These are phyloP conservation scores for Bombycilla garrulus DNA, from an alignment of 2,113 vertebrate genomes.

Conservation along the genomic window DNA sequence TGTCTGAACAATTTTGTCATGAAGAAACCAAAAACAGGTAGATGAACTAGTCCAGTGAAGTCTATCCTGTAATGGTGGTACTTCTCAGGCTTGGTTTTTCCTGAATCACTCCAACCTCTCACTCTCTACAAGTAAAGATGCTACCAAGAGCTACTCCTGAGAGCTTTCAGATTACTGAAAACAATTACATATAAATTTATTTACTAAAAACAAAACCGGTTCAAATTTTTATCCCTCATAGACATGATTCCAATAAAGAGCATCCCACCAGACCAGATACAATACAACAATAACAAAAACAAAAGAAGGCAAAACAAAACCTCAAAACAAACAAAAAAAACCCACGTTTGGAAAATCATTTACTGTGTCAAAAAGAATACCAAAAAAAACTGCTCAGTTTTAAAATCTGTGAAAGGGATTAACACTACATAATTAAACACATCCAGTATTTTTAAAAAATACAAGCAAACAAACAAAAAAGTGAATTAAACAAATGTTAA, in stretches of 20 bases:
- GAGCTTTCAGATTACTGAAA: not conserved
- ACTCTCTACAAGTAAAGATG: not conserved
- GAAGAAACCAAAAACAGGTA: not conserved
- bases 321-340: not conserved
- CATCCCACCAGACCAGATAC: not conserved
- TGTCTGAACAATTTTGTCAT: not conserved
- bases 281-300: not conserved
- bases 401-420: not conserved
- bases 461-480: not conserved
- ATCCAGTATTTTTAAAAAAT: not conserved
- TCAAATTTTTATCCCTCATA: not conserved
- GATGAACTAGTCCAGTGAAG: not conserved
- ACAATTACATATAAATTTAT: not conserved
- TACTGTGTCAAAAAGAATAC: not conserved
- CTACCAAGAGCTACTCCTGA: not conserved
- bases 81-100: not conserved
- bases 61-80: not conserved
- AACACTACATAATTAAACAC: not conserved
- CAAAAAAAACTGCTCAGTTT: not conserved
- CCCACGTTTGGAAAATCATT: not conserved
- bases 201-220: not conserved
- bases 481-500: not conserved
- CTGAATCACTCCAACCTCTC: not conserved
- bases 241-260: not conserved
- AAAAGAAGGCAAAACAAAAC: not conserved